phyloP scores from a whole-genome alignment of 2,113 vertebrate genomes.

The Ciconia maguari region DNA sequence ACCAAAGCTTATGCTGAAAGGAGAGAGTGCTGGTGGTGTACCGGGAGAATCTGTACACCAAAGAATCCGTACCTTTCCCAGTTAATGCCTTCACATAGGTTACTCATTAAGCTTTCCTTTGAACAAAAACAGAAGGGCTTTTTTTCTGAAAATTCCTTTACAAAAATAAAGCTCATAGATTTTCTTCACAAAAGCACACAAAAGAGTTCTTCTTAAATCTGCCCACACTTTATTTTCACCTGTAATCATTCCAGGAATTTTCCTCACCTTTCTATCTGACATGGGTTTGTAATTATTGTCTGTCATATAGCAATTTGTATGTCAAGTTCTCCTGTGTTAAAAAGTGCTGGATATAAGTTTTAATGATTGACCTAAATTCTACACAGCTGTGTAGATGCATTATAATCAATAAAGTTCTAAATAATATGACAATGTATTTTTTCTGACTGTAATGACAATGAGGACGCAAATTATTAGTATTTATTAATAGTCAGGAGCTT shows the following conservation, averaged over 20 bases:
- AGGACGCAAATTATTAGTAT: background rate
- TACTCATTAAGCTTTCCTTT: conserved; percentile 30
- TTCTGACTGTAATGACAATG: background rate
- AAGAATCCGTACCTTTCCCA: background rate
- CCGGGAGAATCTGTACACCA: background rate
- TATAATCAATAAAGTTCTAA: background rate
- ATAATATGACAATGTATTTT: background rate
- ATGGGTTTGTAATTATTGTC: background rate
- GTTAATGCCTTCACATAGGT: background rate
- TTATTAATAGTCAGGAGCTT: background rate
- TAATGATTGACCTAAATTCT: background rate
- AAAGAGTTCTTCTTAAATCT: conserved; percentile 1
- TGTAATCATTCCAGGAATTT: background rate
- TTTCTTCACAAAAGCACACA: conserved; percentile 36
- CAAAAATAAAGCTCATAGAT: background rate
- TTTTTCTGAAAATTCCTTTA: background rate
- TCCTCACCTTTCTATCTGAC: background rate
- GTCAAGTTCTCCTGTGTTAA: background rate
- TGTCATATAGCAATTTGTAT: background rate
- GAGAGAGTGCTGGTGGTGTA: background rate
- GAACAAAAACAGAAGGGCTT: background rate
- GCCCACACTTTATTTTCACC: conserved; percentile 2
- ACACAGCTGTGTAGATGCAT: background rate
- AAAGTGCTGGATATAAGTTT: background rate
- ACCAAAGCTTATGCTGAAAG: background rate